Evolutionary conservation across 2,797 vertebrate genomes (phyloP).

Genomic region (Botia almorhae): DNA sequence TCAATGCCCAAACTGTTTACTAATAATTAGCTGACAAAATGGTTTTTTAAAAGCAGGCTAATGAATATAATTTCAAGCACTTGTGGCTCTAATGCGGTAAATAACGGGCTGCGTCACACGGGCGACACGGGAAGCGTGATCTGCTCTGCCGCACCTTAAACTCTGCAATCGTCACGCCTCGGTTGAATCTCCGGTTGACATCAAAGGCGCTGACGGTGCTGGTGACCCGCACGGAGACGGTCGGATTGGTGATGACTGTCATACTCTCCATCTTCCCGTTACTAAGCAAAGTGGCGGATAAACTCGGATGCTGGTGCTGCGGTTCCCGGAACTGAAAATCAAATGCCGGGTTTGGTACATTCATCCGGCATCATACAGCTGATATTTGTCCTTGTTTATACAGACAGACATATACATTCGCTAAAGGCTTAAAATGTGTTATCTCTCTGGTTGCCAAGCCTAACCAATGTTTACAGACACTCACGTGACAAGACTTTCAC

Average conservation of each 20-base stretch:
- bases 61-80: neutral
- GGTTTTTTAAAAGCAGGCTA: too few relatives aligned
- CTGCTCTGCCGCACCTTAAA: constrained; percentile 80
- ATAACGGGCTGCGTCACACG: neutral
- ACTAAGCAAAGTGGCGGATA: neutral
- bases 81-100: neutral
- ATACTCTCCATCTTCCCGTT: constrained; percentile 76
- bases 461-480: constrained; percentile 8
- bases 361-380: neutral
- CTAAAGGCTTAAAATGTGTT: neutral
- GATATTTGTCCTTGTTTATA: neutral
- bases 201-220: constrained; percentile 83
- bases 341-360: neutral
- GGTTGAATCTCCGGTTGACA: constrained; percentile 78
- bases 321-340: neutral
- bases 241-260: constrained; percentile 74
- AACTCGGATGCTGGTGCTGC: neutral
- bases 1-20: too few relatives aligned
- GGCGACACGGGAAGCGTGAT: neutral
- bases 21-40: too few relatives aligned
- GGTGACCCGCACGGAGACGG: constrained; percentile 83
- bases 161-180: constrained; percentile 83
- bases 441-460: constrained; percentile 11
- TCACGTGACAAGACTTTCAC: constrained; percentile 29
- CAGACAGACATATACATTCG: too few relatives aligned